Conservation (phyloP, 2,113 vertebrate species). For the Pristiophorus japonicus region DNA sequence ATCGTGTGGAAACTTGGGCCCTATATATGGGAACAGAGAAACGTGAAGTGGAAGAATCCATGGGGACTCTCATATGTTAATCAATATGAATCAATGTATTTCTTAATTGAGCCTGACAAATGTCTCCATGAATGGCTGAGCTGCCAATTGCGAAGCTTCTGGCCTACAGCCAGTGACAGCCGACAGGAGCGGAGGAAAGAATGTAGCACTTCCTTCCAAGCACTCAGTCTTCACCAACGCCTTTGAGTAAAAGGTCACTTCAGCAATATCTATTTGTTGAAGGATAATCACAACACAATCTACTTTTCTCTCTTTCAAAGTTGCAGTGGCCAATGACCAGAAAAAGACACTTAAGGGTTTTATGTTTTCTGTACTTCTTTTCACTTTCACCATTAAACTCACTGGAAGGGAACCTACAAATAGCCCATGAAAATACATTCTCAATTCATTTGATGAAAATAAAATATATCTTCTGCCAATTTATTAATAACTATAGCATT, state of each 20-base stretch:
- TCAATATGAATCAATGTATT: constrained; percentile 18
- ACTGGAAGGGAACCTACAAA: too few relatives aligned
- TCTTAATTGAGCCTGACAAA: constrained; percentile 11
- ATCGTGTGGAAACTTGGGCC: too few relatives aligned
- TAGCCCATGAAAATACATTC: too few relatives aligned
- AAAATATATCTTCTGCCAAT: neutral
- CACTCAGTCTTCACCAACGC: neutral
- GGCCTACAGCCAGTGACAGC: neutral
- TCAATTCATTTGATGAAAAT: neutral
- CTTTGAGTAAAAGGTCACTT: neutral
- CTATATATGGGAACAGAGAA: neutral
- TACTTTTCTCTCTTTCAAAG: neutral
- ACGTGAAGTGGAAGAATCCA: neutral
- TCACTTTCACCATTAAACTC: neutral
- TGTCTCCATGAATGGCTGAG: neutral
- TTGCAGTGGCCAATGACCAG: neutral
- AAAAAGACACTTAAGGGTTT: neutral
- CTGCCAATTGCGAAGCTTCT: neutral
- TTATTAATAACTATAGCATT: neutral
- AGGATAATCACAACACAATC: neutral
- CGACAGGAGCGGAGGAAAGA: neutral
- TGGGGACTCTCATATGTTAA: neutral
- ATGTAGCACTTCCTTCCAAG: neutral
- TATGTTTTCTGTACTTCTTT: neutral
- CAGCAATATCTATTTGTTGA: neutral